Conservation (phyloP, 2,113 vertebrate species). For the Hoplias malabaricus region DNA sequence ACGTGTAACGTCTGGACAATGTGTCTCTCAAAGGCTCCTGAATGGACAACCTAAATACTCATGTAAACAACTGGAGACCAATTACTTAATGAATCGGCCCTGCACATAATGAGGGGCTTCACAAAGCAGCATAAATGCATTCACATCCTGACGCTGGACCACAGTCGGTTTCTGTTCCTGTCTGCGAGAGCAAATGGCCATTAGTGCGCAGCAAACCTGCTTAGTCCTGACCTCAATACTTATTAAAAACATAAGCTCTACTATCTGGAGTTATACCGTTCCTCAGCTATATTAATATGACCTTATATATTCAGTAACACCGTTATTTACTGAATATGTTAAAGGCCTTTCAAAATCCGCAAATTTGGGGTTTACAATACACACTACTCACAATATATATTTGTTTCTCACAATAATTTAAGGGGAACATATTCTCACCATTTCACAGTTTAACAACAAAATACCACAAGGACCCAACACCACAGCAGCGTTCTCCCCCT, state of each 20-base stretch:
- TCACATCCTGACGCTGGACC: constrained; percentile 79
- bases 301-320: too few relatives aligned
- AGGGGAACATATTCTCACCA: too few relatives aligned
- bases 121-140: constrained; percentile 89
- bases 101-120: constrained; percentile 86
- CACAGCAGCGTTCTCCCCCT: too few relatives aligned
- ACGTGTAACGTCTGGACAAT: constrained; percentile 89
- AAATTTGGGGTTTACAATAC: too few relatives aligned
- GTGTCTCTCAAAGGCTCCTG: constrained; percentile 89
- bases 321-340: too few relatives aligned
- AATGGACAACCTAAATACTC: constrained; percentile 92
- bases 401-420: too few relatives aligned
- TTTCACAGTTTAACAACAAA: too few relatives aligned
- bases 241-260: not conserved
- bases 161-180: constrained; percentile 64
- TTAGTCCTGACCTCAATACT: not conserved
- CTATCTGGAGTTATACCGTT: too few relatives aligned
- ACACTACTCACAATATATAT: too few relatives aligned
- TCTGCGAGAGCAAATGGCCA: not conserved
- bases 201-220: not conserved
- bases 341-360: too few relatives aligned
- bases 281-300: too few relatives aligned
- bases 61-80: constrained; percentile 93
- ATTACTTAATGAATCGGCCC: constrained; percentile 94
- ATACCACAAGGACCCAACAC: too few relatives aligned